phyloP scores from a whole-genome alignment of 2,113 vertebrate species.

The Pachypanchax playfairii region DNA sequence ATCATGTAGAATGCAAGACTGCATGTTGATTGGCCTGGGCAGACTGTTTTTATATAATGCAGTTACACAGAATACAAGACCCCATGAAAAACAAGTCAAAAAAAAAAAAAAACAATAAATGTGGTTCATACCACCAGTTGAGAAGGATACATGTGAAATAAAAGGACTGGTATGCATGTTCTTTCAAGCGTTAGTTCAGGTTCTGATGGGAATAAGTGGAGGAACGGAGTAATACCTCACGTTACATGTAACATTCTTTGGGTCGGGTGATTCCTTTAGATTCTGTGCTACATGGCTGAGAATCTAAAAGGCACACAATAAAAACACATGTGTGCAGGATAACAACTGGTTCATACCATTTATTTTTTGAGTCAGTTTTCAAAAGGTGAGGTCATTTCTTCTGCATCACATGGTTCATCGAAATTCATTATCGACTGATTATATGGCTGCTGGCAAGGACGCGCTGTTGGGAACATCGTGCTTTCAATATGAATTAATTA shows the following conservation, averaged over 20 bases:
- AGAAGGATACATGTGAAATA: slow-evolving; percentile 26
- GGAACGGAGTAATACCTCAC: slow-evolving; percentile 53
- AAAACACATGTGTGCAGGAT: not conserved
- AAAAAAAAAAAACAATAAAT: slow-evolving; percentile 62
- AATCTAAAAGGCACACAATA: not conserved
- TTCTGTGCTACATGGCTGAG: no score
- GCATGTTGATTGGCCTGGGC: slow-evolving; percentile 29
- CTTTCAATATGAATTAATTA: slow-evolving; percentile 45
- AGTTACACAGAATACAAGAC: slow-evolving; percentile 59
- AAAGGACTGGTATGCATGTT: slow-evolving; percentile 35
- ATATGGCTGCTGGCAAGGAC: slow-evolving; percentile 57
- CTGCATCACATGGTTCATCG: slow-evolving; percentile 17
- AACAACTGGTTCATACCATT: not conserved
- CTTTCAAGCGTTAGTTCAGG: slow-evolving; percentile 74
- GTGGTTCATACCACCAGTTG: slow-evolving; percentile 23
- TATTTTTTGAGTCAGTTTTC: slow-evolving; percentile 30
- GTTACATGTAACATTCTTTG: slow-evolving; percentile 55
- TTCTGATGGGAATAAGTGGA: slow-evolving; percentile 77
- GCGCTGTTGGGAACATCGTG: slow-evolving; percentile 40
- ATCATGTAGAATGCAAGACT: slow-evolving; percentile 22
- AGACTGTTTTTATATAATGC: not conserved
- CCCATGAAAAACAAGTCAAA: slow-evolving; percentile 33
- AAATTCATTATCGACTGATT: slow-evolving; percentile 60
- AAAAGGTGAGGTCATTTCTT: slow-evolving; percentile 17
- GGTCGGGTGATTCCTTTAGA: slow-evolving; percentile 53